These are phyloP conservation scores for Tetraodon nigroviridis DNA, from an alignment of 2,113 vertebrate species.

Conservation along the genomic window DNA sequence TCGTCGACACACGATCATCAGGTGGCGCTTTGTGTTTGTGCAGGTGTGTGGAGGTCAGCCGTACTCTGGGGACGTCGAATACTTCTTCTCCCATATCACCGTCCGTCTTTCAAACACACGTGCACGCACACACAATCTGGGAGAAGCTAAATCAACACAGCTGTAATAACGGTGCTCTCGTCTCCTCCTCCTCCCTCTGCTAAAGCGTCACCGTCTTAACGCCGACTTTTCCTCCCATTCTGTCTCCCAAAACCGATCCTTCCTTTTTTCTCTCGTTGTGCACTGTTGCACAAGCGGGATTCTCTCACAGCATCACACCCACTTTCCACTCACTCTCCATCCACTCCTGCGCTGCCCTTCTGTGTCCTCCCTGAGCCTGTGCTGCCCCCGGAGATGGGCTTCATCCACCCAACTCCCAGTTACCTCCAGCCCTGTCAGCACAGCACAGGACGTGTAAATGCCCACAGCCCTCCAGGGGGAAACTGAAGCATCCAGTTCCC, in stretches of 20 bases:
- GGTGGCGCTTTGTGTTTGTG: constrained; percentile 40
- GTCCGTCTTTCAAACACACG: background rate
- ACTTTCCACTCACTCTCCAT: constrained; percentile 9
- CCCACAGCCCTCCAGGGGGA: constrained; percentile 36
- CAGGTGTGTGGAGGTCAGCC: constrained; percentile 55
- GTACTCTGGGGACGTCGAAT: constrained; percentile 10
- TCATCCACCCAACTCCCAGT: constrained; percentile 37
- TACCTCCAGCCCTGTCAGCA: constrained; percentile 51
- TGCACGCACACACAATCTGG: constrained; percentile 9
- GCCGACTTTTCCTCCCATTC: constrained; percentile 39
- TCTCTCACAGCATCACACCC: constrained; percentile 16
- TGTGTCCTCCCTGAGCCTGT: constrained; percentile 33
- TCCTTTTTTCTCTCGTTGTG: constrained; percentile 35
- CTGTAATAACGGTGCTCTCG: constrained; percentile 54
- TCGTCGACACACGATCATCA: constrained; percentile 39
- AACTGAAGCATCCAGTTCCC: constrained; percentile 49
- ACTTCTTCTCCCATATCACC: constrained; percentile 10
- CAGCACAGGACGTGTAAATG: constrained; percentile 53
- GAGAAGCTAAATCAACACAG: constrained; percentile 67
- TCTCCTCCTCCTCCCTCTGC: constrained; percentile 33
- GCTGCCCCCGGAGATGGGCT: constrained; percentile 21
- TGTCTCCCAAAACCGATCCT: background rate
- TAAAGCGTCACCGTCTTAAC: constrained; percentile 42
- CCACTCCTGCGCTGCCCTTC: constrained; percentile 24
- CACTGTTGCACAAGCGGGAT: too few relatives aligned